phyloP scores from a whole-genome alignment of 2,113 vertebrate species.

The Callipepla californica region DNA sequence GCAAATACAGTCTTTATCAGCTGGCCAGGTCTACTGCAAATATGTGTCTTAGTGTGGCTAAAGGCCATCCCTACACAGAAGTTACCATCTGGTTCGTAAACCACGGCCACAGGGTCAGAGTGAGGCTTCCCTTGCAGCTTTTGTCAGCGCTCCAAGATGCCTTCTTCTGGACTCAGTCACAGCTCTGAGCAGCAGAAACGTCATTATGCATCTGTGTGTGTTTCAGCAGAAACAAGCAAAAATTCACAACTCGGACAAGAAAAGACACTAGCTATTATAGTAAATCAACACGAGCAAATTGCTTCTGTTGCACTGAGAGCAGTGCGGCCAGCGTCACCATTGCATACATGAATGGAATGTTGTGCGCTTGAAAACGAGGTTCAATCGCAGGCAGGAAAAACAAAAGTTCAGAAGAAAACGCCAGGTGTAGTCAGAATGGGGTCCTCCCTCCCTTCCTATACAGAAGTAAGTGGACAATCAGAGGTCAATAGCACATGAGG shows the following conservation, averaged over 20 bases:
- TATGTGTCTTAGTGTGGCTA: slow-evolving; percentile 63
- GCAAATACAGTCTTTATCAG: slow-evolving; percentile 68
- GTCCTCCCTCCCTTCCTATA: not conserved
- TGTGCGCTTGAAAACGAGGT: fast-evolving
- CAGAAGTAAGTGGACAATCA: not conserved
- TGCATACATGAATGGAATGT: not conserved
- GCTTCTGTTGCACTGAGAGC: not conserved
- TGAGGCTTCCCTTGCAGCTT: not conserved
- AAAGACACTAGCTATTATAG: not conserved
- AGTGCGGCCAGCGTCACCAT: not conserved
- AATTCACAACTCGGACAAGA: not conserved
- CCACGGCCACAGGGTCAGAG: slow-evolving; percentile 48
- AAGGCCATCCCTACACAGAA: slow-evolving; percentile 42
- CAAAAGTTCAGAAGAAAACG: slow-evolving; percentile 12
- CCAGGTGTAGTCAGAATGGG: not conserved
- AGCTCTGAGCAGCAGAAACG: not conserved
- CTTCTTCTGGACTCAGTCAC: not conserved
- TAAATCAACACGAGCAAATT: not conserved
- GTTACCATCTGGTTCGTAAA: slow-evolving; percentile 73
- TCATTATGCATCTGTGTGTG: fast-evolving
- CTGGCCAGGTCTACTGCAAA: slow-evolving; percentile 68
- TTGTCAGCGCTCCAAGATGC: not conserved
- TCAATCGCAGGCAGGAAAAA: slow-evolving; percentile 34
- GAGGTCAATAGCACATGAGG: not conserved
- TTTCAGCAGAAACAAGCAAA: not conserved